Evolutionary conservation across 2,113 vertebrate genomes (phyloP), one percentile per base, ranked within the genome.

Genomic region (Hippocampus barbouri): DNA sequence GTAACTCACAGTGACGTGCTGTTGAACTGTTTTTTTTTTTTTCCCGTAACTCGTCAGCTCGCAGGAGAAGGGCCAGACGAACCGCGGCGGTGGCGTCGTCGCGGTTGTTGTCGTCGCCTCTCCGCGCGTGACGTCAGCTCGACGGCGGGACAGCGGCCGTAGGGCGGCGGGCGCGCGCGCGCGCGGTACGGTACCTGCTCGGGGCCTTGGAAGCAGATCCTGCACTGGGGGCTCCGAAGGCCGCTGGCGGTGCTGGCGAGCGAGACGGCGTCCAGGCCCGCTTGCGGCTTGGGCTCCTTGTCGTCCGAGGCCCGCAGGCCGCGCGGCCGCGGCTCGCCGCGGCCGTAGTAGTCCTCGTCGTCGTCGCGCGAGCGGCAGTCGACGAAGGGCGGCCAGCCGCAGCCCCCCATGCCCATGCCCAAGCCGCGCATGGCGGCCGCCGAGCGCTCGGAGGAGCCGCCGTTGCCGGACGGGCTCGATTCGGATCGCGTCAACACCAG

Each of bases 171-270:
- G 47, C 47, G 3, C 15, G 47, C 18, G 7, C 49, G 16, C 16
- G 18, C 4, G 45, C 45, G 14, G 20, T 20, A 21, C 23, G 14
- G 1, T 89, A 97, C 95, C 95, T 97, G 95, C 87, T 97, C 95
- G 0, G 91, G 95, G 83, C 95, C 95, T 77, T 97, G 95, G 91
- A 97, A 97, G 79, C 95, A 97, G 92, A 97, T 97, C 82, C 95
- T 91, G 88, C 95, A 96, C 92, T 96, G 95, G 53, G 95, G 95
- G 79, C 92, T 94, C 81, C 95, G 92, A 88, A 94, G 92, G 71
- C 95, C 95, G 88, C 94, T 96, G 77, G 91, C 90, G 78, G 92
- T 92, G 91, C 94, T 96, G 83, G 91, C 90, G 84, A 96, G 94
- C 10, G 95, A 96, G 86, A 96, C 92, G 8, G 93, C 91, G 90